Conservation (phyloP, 2,797 vertebrate genomes). For the Cynodonichthys magdalenae region DNA sequence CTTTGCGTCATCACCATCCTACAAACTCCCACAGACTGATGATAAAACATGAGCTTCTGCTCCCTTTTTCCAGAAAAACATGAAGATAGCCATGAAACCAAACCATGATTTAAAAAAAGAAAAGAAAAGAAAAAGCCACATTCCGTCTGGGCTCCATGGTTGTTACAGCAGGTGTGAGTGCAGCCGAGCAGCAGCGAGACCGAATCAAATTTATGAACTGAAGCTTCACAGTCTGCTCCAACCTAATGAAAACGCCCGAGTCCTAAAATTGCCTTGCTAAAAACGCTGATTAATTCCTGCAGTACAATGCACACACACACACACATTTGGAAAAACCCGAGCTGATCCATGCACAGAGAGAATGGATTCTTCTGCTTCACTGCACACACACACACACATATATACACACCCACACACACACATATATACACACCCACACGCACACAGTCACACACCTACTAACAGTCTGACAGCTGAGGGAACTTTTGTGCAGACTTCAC, state of each 20-base stretch:
- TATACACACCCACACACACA: too few species aligned
- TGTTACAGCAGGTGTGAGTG: slow-evolving; percentile 28
- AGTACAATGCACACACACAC: slow-evolving; percentile 16
- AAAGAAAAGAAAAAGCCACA: neutral
- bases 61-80: neutral
- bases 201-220: slow-evolving; percentile 43
- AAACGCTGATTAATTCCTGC: slow-evolving; percentile 49
- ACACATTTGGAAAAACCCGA: slow-evolving; percentile 18
- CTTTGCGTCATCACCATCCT: slow-evolving; percentile 13
- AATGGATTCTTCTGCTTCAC: slow-evolving; percentile 50
- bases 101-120: neutral
- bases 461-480: slow-evolving; percentile 17
- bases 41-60: neutral
- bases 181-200: slow-evolving; percentile 35
- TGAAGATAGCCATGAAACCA: slow-evolving; percentile 1
- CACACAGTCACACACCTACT: slow-evolving; percentile 13
- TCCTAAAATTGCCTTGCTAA: slow-evolving; percentile 46
- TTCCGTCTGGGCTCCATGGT: slow-evolving; percentile 1
- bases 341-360: slow-evolving; percentile 38
- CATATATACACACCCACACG: neutral
- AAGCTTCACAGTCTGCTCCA: slow-evolving; percentile 38
- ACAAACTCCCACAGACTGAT: neutral
- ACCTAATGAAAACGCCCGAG: slow-evolving; percentile 34
- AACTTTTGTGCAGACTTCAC: slow-evolving; percentile 33
- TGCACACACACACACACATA: slow-evolving; percentile 14